Evolutionary conservation across 2,797 vertebrate species (phyloP).

Genomic region (Propithecus deckenii): DNA sequence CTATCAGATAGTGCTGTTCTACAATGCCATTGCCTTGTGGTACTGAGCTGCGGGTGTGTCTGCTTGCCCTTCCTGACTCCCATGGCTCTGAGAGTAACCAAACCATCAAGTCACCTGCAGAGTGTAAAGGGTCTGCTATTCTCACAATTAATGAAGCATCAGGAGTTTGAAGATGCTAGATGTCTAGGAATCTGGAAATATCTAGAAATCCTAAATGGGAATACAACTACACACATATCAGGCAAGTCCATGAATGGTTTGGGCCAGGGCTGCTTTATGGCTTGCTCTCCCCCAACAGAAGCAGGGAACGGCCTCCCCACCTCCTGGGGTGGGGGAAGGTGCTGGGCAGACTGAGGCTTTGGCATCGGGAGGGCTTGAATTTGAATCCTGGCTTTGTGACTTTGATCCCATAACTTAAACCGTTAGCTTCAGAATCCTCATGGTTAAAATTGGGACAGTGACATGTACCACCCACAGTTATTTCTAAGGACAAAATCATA

Average conservation of each 20-base stretch:
- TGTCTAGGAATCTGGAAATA: background rate
- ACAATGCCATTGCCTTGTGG: background rate
- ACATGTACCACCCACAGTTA: background rate
- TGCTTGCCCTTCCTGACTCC: background rate
- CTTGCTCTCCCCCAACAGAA: background rate
- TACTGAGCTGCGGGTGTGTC: accelerated
- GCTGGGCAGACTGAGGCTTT: background rate
- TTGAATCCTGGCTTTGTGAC: background rate
- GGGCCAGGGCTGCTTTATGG: background rate
- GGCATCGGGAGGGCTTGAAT: background rate
- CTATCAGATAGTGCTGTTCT: background rate
- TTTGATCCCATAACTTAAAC: background rate
- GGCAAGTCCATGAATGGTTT: background rate
- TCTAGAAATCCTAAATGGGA: background rate
- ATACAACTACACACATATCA: background rate
- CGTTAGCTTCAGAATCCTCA: background rate
- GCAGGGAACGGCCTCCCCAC: background rate
- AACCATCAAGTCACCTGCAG: background rate
- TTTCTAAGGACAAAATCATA: background rate
- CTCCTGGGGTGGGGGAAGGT: background rate
- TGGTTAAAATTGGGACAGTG: background rate
- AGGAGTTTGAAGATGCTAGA: background rate
- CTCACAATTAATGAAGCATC: background rate
- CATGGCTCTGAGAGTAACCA: background rate
- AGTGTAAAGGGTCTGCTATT: background rate